phyloP scores from a whole-genome alignment of 1,140 invertebrate genomes.

The Drosophila melanica region DNA sequence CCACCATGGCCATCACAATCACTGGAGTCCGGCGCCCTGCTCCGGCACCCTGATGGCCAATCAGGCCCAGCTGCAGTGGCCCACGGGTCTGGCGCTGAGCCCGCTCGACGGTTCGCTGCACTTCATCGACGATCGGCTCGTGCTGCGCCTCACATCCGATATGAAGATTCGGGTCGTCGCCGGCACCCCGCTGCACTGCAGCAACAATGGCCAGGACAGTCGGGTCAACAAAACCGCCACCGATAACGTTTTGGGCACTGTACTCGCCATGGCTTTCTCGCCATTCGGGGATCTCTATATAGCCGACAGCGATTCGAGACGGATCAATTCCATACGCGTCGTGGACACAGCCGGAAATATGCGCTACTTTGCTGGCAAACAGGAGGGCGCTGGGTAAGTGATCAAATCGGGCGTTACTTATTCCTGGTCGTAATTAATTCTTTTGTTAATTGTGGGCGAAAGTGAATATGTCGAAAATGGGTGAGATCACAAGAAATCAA shows the following conservation, averaged over 20 bases:
- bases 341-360: constrained; percentile 93
- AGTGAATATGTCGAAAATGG: too few relatives aligned
- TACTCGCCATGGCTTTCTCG: constrained; percentile 94
- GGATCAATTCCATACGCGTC: constrained; percentile 93
- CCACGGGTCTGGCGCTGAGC: constrained; percentile 95
- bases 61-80: constrained; percentile 96
- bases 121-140: constrained; percentile 97
- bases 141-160: constrained; percentile 95
- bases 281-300: constrained; percentile 97
- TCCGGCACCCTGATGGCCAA: constrained; percentile 90
- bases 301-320: constrained; percentile 95
- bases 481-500: too few relatives aligned
- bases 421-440: too few relatives aligned
- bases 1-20: constrained; percentile 95
- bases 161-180: constrained; percentile 95
- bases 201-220: constrained; percentile 80
- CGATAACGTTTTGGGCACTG: constrained; percentile 89
- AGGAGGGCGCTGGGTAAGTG: constrained; percentile 86
- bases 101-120: constrained; percentile 96
- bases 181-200: constrained; percentile 94
- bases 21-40: constrained; percentile 95
- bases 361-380: constrained; percentile 91
- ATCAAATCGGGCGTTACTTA: too few relatives aligned
- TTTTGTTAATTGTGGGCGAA: too few relatives aligned
- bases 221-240: constrained; percentile 83